Base-by-base conservation (phyloP, 2,888 invertebrate species). In the Notodonta ziczac region DNA sequence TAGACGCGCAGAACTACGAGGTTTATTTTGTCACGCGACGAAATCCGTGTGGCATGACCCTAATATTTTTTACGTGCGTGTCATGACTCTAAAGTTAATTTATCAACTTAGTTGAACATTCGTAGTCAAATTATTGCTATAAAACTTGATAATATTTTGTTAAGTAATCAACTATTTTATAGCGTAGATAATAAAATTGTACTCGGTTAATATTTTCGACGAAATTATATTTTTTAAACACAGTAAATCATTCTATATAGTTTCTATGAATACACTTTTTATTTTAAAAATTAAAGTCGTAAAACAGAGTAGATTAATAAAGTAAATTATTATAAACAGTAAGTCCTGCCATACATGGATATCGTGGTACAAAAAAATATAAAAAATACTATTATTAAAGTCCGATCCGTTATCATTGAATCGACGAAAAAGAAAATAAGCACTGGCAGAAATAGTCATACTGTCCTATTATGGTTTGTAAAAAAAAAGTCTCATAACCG, bases 21-120 rank as follows among this genome's bases (percentile, higher is more conserved):
- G 67, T 62, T 73, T 72, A 75, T 74, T 24, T 70, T 80, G 85
- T 86, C 87, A 87, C 85, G 85, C 83, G 85, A 83, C 84, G 77
- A 76, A 79, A 44, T 56, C 46, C 44, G 73, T 83, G 78, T 80
- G 83, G 75, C 76, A 80, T 77, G 77, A 75, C 77, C 83, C 79
- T 83, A 82, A 81, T 76, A 77, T 76, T 74, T 78, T 80, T 77
- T 71, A 71, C 69, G 70, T 78, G 74, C 76, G 72, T 84, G 77
- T 73, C 80, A 73, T 69, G 66, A 70, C 75, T 69, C 72, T 77
- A 71, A 65, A 65, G 72, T 74, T 67, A 56, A 51, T 66, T 66
- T 69, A 74, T 67, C 66, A 68, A 57, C 58, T 70, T 64, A 67
- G 60, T 52, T 32, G 12, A 52, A 52, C 51, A 52, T 52, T 52